phyloP scores from a whole-genome alignment of 2,113 vertebrate species.

The Pionites leucogaster region DNA sequence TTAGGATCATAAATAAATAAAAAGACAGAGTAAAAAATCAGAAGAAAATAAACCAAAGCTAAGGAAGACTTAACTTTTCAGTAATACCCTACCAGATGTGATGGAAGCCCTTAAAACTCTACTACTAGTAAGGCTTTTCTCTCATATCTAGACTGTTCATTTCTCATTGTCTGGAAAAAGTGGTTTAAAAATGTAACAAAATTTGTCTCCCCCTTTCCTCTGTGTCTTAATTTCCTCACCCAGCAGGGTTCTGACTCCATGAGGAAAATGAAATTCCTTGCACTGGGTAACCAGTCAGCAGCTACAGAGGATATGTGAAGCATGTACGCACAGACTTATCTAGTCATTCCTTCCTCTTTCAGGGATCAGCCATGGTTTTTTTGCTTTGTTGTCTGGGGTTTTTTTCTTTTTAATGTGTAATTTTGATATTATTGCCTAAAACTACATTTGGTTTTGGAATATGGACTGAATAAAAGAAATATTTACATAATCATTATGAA shows the following conservation, averaged over 20 bases:
- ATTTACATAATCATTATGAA: background rate
- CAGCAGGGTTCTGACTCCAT: background rate
- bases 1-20: background rate
- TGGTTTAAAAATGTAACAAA: background rate
- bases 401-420: too few species aligned
- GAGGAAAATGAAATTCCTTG: slow-evolving; percentile 14
- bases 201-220: background rate
- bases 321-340: background rate
- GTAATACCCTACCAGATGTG: background rate
- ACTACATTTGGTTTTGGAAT: background rate
- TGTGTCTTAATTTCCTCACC: background rate
- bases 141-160: background rate
- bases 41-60: background rate
- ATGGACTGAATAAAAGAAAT: background rate
- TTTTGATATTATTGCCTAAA: background rate
- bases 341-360: background rate
- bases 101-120: background rate
- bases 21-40: background rate
- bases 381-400: background rate
- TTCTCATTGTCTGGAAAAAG: background rate
- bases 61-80: background rate
- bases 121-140: background rate
- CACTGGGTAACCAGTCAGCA: background rate
- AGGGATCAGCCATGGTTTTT: background rate
- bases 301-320: background rate